Percentiles rank a stretch among this genome's conserved stretches.
These are phyloP conservation scores for Fistularia tabacaria DNA, from an alignment of 2,797 vertebrate genomes.

Conservation along the genomic window DNA sequence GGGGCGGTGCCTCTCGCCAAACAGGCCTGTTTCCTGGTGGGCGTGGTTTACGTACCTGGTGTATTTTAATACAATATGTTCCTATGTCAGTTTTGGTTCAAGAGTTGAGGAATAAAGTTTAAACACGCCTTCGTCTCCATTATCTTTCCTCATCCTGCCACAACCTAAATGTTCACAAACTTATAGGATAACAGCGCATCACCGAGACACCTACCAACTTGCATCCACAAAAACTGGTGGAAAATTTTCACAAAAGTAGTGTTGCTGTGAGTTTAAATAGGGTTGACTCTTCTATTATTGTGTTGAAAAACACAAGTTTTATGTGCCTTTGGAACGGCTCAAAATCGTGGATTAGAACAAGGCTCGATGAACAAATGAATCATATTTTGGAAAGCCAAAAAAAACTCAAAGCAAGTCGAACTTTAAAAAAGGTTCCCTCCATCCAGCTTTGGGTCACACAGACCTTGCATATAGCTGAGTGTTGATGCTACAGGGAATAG, in stretches of 20 bases:
- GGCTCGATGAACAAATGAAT: conserved; percentile 61
- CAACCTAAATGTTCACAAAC: too few species aligned
- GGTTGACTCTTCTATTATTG: conserved; percentile 57
- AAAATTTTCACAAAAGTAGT: conserved; percentile 34
- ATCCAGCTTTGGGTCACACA: conserved; percentile 49
- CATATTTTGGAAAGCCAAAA: conserved; percentile 53
- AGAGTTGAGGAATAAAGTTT: too few species aligned
- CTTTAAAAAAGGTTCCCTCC: conserved; percentile 57
- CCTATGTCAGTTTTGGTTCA: too few species aligned
- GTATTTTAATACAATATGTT: too few species aligned
- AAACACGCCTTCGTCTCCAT: too few species aligned
- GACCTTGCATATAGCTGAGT: conserved; percentile 51
- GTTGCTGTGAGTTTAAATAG: conserved; percentile 53
- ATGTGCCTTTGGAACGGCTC: conserved; percentile 45
- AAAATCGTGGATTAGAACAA: conserved; percentile 45
- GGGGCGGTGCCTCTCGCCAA: too few species aligned
- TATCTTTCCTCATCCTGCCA: too few species aligned
- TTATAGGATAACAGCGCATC: too few species aligned
- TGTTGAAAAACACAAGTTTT: conserved; percentile 55
- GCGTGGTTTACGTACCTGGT: too few species aligned
- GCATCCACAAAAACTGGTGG: conserved; percentile 4
- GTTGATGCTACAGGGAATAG: conserved; percentile 45
- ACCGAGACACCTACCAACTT: too few species aligned
- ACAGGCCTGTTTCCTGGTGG: too few species aligned
- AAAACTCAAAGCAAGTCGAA: conserved; percentile 52